Evolutionary conservation across 2,888 invertebrate species (phyloP), one percentile per base, ranked within the genome.

Genomic region (Agrypnus murinus): DNA sequence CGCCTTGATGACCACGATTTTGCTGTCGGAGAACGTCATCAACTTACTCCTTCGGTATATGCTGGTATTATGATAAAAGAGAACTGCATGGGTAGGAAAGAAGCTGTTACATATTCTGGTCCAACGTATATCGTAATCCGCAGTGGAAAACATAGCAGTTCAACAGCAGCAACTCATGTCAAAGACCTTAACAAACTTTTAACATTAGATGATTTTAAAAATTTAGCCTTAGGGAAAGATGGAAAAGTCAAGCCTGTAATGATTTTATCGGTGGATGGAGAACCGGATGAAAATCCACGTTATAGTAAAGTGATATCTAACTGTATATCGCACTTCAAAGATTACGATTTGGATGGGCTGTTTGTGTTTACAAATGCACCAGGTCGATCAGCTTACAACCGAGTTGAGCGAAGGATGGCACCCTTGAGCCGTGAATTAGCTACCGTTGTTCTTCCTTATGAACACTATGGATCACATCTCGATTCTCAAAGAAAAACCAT

Each of bases 91-190:
- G 80, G 81, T 46, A 69, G 76, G 40, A 75, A 77, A 69, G 65
- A 81, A n/a, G n/a, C n/a, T 60, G 83, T 85, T 32, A 63, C 78
- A 32, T 84, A 83, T 67, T 80, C 78, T 65, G 86, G 85, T 10
- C 85, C 86, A 58, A 86, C 85, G 60, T 84, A 83, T 75, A 78
- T 86, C 45, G 80, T 83, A 77, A 82, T 76, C 19, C 74, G 77
- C 31, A 76, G 74, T 77, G 79, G 76, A 40, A 76, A 78, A 60
- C 77, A 78, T 67, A 65, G 60, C 38, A 71, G 69, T 0, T 74
- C 74, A 3, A 73, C 60, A 36, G 74, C 74, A 17, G 19, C 34
- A 12, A 68, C 67, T 53, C 74, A 77, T 48, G 74, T 73, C 43
- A 3, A 15, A 9, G 74, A 77, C 45, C 45, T 74, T 34, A 5